Conservation (phyloP, 1,140 invertebrate genomes). For the Bicyclus anynana region DNA sequence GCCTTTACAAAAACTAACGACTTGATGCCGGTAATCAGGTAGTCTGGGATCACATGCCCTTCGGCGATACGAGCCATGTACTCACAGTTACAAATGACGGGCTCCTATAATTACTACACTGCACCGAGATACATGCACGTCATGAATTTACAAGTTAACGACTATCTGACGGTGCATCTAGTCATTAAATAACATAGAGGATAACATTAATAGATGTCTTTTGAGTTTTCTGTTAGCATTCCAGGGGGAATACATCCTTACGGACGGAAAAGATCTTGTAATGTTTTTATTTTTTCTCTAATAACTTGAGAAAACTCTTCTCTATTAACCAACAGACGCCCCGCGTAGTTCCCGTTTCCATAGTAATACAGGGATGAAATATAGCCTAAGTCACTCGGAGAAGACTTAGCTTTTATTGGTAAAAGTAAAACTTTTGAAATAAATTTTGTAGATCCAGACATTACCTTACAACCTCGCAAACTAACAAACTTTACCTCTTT, state of each 20-base stretch:
- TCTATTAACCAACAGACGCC: too few relatives aligned
- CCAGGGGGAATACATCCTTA: background rate
- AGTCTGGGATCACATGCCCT: slow-evolving; percentile 8
- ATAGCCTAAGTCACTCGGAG: too few relatives aligned
- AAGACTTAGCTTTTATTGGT: too few relatives aligned
- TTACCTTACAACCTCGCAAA: too few relatives aligned
- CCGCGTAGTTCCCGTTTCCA: too few relatives aligned
- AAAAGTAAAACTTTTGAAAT: too few relatives aligned
- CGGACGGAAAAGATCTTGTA: too few relatives aligned
- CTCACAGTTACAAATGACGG: slow-evolving; percentile 14
- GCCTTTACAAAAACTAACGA: background rate
- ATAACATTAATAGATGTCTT: background rate
- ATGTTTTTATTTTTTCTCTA: too few relatives aligned
- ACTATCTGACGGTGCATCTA: background rate
- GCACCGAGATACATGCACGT: slow-evolving; percentile 3
- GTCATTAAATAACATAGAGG: background rate
- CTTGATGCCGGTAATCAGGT: slow-evolving; percentile 3
- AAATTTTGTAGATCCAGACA: too few relatives aligned
- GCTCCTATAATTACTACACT: slow-evolving; percentile 19
- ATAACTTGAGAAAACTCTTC: too few relatives aligned
- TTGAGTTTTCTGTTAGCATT: background rate
- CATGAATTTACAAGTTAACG: slow-evolving; percentile 14
- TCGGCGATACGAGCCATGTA: slow-evolving; percentile 9
- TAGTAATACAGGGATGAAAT: too few relatives aligned
- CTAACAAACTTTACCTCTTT: too few relatives aligned